Base-by-base conservation (phyloP, 2,888 invertebrate genomes). In the Hecatera dysodea region DNA sequence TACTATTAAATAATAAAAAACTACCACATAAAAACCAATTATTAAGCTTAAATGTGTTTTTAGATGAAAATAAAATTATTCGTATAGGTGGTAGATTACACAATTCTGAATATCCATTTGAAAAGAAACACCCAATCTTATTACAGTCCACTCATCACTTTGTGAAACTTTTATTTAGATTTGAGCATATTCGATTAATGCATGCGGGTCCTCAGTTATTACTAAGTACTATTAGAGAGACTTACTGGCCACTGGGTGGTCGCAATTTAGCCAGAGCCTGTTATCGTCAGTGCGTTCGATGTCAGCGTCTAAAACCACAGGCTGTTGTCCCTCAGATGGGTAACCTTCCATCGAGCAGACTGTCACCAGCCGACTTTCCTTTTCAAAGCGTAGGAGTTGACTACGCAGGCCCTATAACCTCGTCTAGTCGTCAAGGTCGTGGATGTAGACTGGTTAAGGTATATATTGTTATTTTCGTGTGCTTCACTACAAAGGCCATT, bases 131-230 rank as follows among this genome's bases (percentile, higher is more conserved):
- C n/a, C n/a, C n/a, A n/a, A 42, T 59, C 1, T 11, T 59, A 27
- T 27, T 27, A 59, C 42, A 59, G 59, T 59, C 59, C 59, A 59
- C 42, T 59, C 59, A 59, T 59, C 42, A 59, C 2, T 59, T 59
- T 44, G 27, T 27, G 2, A 59, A 57, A 57, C 24, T 57, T 24
- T 24, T 57, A 42, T 57, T 57, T 42, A 39, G 9, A 36, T 56
- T 17, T 56, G 22, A 56, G 22, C 57, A 56, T 22, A 36, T 39
- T 4, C 36, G 9, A 22, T 56, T 56, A 22, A 56, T 56, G 36
- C 57, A 57, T 9, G 57, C 39, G 24, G 39, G 39, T 24, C 56
- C 36, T 22, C 56, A 56, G 9, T 15, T 56, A 56, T 36, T 56
- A 22, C 5, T 56, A 56, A 36, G n/a, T 55, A 33, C 33, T 22